Base-by-base conservation (phyloP, 2,888 invertebrate genomes). In the Drosophila subquinaria region DNA sequence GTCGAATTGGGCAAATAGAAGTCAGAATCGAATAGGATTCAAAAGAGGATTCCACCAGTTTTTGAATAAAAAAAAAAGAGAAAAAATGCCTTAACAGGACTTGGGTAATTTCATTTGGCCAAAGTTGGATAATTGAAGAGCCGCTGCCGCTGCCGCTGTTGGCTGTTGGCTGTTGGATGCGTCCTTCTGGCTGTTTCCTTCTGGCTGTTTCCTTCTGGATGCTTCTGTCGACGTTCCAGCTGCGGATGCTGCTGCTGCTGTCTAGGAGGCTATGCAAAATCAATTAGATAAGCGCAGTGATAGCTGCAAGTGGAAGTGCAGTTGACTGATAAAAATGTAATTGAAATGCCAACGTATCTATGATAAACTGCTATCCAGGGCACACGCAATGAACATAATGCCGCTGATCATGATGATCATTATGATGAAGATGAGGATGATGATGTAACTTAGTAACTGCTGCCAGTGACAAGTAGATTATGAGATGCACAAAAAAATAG, bases 51-150 rank as follows among this genome's bases (percentile, higher is more conserved):
- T 20, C 13, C 15, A 40, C n/a, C 15, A 23, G 17, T 47, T 47
- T 45, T 10, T 9, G 35, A 33, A 9, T 4, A 4, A 23, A 9
- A 15, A 48, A 50, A 55, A 42, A 47, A 48, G 42, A 51, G 23
- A 11, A 45, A 27, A 33, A 52, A 20, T 17, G 10, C 13, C 20
- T 23, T 20, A 51, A 36, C 47, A n/a, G 57, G 42, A 68, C 43
- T 56, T 62, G 57, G 56, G 61, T 72, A 86, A 86, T 82, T 79
- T 68, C 43, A 72, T 84, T 83, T 76, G 56, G 35, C 53, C 50
- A 73, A 83, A 78, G 65, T 76, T 78, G 63, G 66, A 79, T 81
- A 84, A 73, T 80, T 77, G 82, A 79, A 77, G 74, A 75, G 77
- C 50, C 45, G 47, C 52, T 50, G 30, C 38, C 42, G 66, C 59